These are phyloP conservation scores for Oxystoma pomonae DNA, from an alignment of 2,888 invertebrate genomes.

Conservation along the genomic window DNA sequence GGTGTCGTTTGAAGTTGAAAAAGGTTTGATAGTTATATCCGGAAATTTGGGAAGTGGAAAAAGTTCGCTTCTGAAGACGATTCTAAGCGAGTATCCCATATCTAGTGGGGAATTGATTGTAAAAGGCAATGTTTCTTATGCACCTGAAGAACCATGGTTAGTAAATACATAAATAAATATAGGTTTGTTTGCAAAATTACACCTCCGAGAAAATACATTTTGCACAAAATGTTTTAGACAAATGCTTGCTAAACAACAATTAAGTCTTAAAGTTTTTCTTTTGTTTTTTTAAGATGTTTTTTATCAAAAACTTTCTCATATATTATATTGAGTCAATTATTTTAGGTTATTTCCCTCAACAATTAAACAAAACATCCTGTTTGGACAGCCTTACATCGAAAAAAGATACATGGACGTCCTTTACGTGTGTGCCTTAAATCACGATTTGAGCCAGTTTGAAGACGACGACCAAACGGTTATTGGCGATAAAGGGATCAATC, in stretches of 20 bases:
- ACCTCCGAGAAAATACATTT: no score
- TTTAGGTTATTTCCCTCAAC: conserved; percentile 33
- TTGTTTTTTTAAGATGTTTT: no score
- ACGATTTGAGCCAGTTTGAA: conserved; percentile 49
- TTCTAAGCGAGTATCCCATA: conserved; percentile 33
- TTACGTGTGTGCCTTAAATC: conserved; percentile 47
- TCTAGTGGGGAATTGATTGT: conserved; percentile 29
- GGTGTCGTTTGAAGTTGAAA: conserved; percentile 46
- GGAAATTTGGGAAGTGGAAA: conserved; percentile 53
- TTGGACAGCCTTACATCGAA: conserved; percentile 40
- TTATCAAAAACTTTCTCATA: no score
- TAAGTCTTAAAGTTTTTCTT: no score
- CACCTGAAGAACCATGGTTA: conserved; percentile 38
- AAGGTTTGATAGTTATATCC: conserved; percentile 51
- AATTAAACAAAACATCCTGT: conserved; percentile 40
- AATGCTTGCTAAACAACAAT: no score
- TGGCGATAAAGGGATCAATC: conserved; percentile 59
- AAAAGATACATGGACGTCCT: conserved; percentile 41
- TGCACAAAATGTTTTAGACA: no score
- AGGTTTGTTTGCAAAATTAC: no score
- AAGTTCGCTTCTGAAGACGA: conserved; percentile 34
- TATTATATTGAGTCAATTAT: no score
- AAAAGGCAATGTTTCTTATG: conserved; percentile 36
- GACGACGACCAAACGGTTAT: conserved; percentile 51
- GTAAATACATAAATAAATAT: no score